A percentile compares a stretch with the other conserved stretches of the same genome.
These are phyloP conservation scores for Leptodirus hochenwartii DNA, from an alignment of 2,888 invertebrate species.

Conservation along the genomic window DNA sequence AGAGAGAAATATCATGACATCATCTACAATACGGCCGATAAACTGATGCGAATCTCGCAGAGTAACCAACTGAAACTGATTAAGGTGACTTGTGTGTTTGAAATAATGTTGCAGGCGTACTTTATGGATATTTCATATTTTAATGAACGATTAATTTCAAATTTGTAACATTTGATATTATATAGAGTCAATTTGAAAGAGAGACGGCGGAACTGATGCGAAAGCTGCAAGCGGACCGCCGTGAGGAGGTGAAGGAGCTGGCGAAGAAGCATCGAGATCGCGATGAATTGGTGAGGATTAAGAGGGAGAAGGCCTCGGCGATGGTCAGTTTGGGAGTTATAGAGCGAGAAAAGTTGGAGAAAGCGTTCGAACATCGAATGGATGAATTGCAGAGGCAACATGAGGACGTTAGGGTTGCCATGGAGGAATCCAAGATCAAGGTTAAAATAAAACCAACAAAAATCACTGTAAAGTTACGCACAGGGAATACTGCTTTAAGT, in stretches of 20 bases:
- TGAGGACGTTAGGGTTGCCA: conserved; percentile 50
- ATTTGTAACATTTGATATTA: conserved; percentile 2
- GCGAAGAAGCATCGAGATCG: conserved; percentile 79
- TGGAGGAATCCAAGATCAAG: conserved; percentile 47
- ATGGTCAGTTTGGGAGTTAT: conserved; percentile 81
- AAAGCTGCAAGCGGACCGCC: conserved; percentile 61
- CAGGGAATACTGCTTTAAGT: no score
- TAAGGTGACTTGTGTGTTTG: conserved; percentile 28
- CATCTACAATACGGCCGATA: conserved; percentile 59
- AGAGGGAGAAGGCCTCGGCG: conserved; percentile 62
- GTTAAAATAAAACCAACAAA: conserved; percentile 25
- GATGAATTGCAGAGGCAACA: conserved; percentile 62
- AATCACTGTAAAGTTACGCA: no score
- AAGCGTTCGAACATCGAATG: conserved; percentile 56
- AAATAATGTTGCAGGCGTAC: background rate
- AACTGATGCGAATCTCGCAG: conserved; percentile 61
- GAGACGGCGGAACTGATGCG: conserved; percentile 61
- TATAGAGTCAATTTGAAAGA: conserved; percentile 41
- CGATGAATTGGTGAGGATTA: conserved; percentile 73
- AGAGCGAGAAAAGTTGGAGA: conserved; percentile 65
- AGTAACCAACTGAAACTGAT: conserved; percentile 63
- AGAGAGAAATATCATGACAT: conserved; percentile 71
- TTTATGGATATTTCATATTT: background rate
- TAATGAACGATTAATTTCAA: background rate
- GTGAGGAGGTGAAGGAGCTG: conserved; percentile 75